These are phyloP conservation scores for Brachyalestes nurse DNA, from an alignment of 2,797 vertebrate species.

Conservation along the genomic window DNA sequence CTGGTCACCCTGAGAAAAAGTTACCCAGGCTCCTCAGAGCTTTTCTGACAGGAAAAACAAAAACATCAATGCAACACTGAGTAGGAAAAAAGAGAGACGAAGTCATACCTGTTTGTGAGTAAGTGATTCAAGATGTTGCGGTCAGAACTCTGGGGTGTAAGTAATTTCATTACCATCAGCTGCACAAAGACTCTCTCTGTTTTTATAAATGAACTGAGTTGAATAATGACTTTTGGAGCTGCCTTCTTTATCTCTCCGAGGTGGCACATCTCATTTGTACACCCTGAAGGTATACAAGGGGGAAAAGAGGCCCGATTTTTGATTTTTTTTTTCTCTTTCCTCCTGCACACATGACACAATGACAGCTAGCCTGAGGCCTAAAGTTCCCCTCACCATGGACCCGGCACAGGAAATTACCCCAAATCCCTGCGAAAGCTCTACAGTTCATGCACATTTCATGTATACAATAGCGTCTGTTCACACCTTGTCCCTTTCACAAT, in stretches of 20 bases:
- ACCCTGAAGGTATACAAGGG: constrained; percentile 69
- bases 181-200: constrained; percentile 51
- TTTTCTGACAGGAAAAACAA: constrained; percentile 38
- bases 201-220: constrained; percentile 46
- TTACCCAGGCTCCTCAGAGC: not conserved
- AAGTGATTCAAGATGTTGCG: constrained; percentile 57
- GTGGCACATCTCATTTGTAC: constrained; percentile 81
- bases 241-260: constrained; percentile 79
- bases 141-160: constrained; percentile 46
- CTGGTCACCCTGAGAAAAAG: constrained; percentile 16
- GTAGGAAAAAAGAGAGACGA: constrained; percentile 17
- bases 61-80: constrained; percentile 22
- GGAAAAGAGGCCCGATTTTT: constrained; percentile 67
- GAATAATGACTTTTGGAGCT: constrained; percentile 78
- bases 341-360: constrained; percentile 61
- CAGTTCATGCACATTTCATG: constrained; percentile 72
- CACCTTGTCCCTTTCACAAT: constrained; percentile 68
- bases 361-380: constrained; percentile 70
- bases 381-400: constrained; percentile 70
- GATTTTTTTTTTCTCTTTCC: constrained; percentile 53
- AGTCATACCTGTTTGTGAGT: constrained; percentile 42
- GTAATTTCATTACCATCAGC: constrained; percentile 46
- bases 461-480: constrained; percentile 69
- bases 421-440: constrained; percentile 65
- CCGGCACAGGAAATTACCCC: constrained; percentile 75